Evolutionary conservation across 2,888 invertebrate genomes (phyloP), one percentile per base, ranked within the genome.

Genomic region (Trisateles emortualis): DNA sequence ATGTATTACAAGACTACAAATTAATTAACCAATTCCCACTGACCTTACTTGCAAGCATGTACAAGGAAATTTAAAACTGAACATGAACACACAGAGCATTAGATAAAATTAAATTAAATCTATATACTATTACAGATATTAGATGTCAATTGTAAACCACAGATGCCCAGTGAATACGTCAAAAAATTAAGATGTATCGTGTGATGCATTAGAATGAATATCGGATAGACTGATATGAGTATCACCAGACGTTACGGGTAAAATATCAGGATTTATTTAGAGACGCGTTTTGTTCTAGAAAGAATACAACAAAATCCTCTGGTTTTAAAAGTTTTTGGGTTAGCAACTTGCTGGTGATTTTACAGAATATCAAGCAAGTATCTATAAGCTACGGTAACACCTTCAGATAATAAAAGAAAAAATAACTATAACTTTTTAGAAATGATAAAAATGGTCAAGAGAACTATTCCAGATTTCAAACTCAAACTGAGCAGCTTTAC

Each of bases 131-230:
- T 59, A 69, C 67, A 69, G 52, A 63, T 51, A 50, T 51, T 49
- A 29, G 52, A 61, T 17, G 70, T 73, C 67, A 67, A 64, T 67
- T 59, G 64, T 64, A 61, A 66, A 67, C 67, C 70, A 64, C 70
- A 61, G 48, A 59, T 53, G 58, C 50, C 42, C 70, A 71, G 43
- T 73, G 70, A 64, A 64, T 70, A 49, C 60, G 74, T 74, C 76
- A 75, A 66, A 73, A 73, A 78, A 72, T 62, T 70, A 65, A 72
- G 73, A 77, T 67, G 60, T 72, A 72, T 74, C 62, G 68, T 64
- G 55, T 69, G 72, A 74, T 65, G 46, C 60, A 67, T 71, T 67
- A 64, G 46, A 71, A 72, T 66, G 39, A 59, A 64, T 54, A 69
- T 69, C 47, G 56, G 51, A 52, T 29, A 24, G 51, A 65, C 52